A percentile compares a stretch with the other conserved stretches of the same genome.
Evolutionary conservation across 2,797 vertebrate species (phyloP).

Genomic region (Phyllotis vaccarum): DNA sequence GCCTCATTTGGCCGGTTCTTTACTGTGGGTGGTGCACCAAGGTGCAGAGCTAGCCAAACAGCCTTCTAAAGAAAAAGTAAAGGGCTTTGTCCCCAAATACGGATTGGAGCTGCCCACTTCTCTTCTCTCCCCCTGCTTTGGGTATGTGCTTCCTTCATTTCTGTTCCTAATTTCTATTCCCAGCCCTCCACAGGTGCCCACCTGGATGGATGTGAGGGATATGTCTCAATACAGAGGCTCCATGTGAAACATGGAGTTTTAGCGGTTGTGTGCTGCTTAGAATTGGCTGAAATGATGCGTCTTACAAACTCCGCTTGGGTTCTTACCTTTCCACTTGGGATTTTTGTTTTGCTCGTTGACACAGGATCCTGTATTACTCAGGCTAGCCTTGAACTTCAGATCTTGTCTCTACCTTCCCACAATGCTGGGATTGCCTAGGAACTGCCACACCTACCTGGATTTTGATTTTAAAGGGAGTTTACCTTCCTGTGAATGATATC

Average conservation of each 20-base stretch:
- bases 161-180: background rate
- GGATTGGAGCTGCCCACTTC: background rate
- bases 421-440: background rate
- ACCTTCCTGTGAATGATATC: background rate
- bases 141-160: background rate
- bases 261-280: background rate
- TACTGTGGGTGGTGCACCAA: background rate
- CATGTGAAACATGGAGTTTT: fast-evolving
- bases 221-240: background rate
- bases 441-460: background rate
- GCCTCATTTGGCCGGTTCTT: background rate
- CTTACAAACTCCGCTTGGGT: background rate
- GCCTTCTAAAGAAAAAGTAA: background rate
- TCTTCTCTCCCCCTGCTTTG: background rate
- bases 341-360: background rate
- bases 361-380: background rate
- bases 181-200: background rate
- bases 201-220: background rate
- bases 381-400: background rate
- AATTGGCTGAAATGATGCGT: background rate
- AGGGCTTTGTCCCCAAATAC: background rate
- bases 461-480: conserved; percentile 47
- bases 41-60: background rate
- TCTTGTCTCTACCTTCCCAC: background rate
- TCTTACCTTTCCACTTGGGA: conserved; percentile 10